Percentiles rank a stretch among this genome's conserved stretches.
phyloP scores from a whole-genome alignment of 1,140 invertebrate genomes.

The Neoseiulus cucumeris region DNA sequence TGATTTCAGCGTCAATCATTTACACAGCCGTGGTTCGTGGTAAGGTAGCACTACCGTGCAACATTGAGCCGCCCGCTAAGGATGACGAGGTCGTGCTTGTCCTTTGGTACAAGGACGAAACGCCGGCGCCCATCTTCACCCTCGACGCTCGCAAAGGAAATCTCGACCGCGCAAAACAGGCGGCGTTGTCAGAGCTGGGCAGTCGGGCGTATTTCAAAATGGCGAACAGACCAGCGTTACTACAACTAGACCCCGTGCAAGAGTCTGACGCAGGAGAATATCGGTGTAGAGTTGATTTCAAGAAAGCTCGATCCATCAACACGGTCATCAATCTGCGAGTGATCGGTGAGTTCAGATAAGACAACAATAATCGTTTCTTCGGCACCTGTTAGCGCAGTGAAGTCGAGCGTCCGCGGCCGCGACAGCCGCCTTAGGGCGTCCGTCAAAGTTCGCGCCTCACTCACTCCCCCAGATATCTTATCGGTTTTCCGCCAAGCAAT shows the following conservation, averaged over 20 bases:
- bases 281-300: slow-evolving; percentile 68
- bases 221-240: slow-evolving; percentile 36
- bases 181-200: neutral
- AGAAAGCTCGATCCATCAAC: slow-evolving; percentile 66
- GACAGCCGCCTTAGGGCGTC: neutral
- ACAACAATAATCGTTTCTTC: neutral
- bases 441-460: neutral
- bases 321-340: slow-evolving; percentile 70
- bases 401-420: neutral
- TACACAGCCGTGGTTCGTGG: slow-evolving; percentile 41
- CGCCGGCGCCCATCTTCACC: slow-evolving; percentile 62
- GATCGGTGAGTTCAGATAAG: slow-evolving; percentile 46
- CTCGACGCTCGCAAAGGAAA: slow-evolving; percentile 15
- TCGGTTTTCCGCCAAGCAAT: neutral
- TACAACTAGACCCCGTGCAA: slow-evolving; percentile 53
- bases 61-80: slow-evolving; percentile 46
- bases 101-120: slow-evolving; percentile 63
- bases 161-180: slow-evolving; percentile 15
- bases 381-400: neutral
- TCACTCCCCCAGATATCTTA: neutral
- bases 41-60: slow-evolving; percentile 55
- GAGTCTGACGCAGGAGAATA: slow-evolving; percentile 61
- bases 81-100: slow-evolving; percentile 72
- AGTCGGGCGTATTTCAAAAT: slow-evolving; percentile 12
- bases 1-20: slow-evolving; percentile 18